Conservation (phyloP, 35 echinoderm and acorn worm genomes). For the Chiridota heheva region DNA sequence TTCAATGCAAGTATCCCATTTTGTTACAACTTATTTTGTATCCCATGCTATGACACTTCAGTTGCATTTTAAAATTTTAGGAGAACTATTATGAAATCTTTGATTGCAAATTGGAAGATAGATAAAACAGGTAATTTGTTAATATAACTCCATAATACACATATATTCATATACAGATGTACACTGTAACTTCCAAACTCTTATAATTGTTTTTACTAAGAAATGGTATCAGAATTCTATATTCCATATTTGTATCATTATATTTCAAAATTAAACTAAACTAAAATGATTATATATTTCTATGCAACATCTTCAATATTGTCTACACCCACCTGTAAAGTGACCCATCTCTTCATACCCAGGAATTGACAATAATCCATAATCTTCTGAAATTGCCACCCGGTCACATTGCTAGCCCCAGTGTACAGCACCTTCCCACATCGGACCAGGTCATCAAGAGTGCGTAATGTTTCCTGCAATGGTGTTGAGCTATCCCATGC, state of each 20-base stretch:
- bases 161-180: not conserved
- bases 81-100: too few relatives aligned
- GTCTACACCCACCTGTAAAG: constrained; percentile 33
- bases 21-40: too few relatives aligned
- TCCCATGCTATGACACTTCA: too few relatives aligned
- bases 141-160: not conserved
- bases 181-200: not conserved
- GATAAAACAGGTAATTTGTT: too few relatives aligned
- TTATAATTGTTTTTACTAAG: not conserved
- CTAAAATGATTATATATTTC: not conserved
- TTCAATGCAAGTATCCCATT: too few relatives aligned
- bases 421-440: constrained; percentile 63
- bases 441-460: constrained; percentile 77
- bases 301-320: not conserved
- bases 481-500: constrained; percentile 67
- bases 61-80: too few relatives aligned
- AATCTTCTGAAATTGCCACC: constrained; percentile 82
- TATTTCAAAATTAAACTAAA: not conserved
- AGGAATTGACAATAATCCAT: constrained; percentile 37
- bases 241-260: not conserved
- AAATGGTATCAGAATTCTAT: not conserved
- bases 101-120: too few relatives aligned
- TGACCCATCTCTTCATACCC: constrained; percentile 35
- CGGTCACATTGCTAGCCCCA: constrained; percentile 67
- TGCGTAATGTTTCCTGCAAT: constrained; percentile 63